Evolutionary conservation across 2,888 invertebrate species (phyloP), one percentile per base, ranked within the genome.

Genomic region (Beris chalybata): DNA sequence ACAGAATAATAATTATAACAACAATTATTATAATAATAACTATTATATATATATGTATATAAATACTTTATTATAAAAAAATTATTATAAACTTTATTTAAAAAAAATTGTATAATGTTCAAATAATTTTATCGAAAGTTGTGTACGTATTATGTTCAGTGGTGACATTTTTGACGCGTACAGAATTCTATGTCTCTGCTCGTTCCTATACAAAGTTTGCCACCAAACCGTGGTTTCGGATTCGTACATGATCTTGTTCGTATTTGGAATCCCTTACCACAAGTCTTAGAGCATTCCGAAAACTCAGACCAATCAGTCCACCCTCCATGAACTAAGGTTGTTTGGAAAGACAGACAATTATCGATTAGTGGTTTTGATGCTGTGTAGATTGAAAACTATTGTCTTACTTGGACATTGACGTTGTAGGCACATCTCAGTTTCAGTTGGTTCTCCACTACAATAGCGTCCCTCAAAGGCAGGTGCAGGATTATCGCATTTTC

Each of bases 181-280:
- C 22, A 22, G 22, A 22, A 22, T 22, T 22, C 3, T 22, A 3
- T 22, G 22, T 22, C 22, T 22, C 3, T 22, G 22, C 22, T 22
- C 22, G 3, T 2, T 22, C 74, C 74, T 12, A 30, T 50, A 72
- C 83, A 84, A 1, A 73, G 70, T 38, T 73, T 72, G 0, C 83
- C 82, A 3, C 80, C 80, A 71, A 75, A 76, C 55, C 71, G 71
- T 3, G 82, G 81, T 13, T 70, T 54, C 0, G 78, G 77, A 68
- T 72, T 72, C 38, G 70, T 74, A 71, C 80, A 80, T 3, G 68
- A 61, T 48, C 80, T 71, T 30, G 66, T 66, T 56, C 78, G 71
- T 22, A 71, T 72, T 64, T 72, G 71, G 22, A 71, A 67, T 0
- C 79, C 78, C 38, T 69, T 70, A 0, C 79, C 79, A 74, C 81